Base-by-base conservation (phyloP, 2,888 invertebrate genomes). In the Octodonta nipae region DNA sequence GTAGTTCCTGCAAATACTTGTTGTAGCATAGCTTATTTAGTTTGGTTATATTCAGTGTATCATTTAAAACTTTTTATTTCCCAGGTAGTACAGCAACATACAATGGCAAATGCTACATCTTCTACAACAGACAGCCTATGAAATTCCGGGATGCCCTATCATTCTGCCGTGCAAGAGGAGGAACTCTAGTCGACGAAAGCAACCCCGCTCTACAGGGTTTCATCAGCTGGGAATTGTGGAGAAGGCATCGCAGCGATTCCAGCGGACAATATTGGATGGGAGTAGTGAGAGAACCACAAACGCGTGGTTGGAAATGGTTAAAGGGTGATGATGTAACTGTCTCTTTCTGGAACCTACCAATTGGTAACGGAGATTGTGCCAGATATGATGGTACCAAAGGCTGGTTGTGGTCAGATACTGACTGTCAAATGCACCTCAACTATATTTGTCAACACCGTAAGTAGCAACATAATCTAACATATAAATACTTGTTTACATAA, bases 201-300 rank as follows among this genome's bases (percentile, higher is more conserved):
- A 91, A 89, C 63, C 88, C 91, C 0, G 89, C 89, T 0, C 67
- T 89, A 17, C 91, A 91, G 62, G 91, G 91, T 1, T 91, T 91
- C 61, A 82, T 91, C 43, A 87, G 87, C 54, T 91, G 91, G 91
- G 91, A 91, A 54, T 64, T 91, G 22, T 91, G 89, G 86, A 69
- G 89, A 40, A 66, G 89, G 30, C 89, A 91, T 60, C 75, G 83
- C 54, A 87, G 83, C 53, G 89, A 91, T 63, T 80, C 83, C 13
- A 84, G 80, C 54, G 89, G 87, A 36, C 88, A 89, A 48, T 91
- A 91, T 59, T 91, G 91, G 91, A 82, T 91, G 80, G 91, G 89
- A 0, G 87, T 87, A 1, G 74, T 86, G 5, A 68, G 88, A n/a
- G 88, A 89, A 56, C 74, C 30, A 4, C 36, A 39, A 25, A 28